phyloP scores from a whole-genome alignment of 1,140 invertebrate species.

The Mylabris phalerata region DNA sequence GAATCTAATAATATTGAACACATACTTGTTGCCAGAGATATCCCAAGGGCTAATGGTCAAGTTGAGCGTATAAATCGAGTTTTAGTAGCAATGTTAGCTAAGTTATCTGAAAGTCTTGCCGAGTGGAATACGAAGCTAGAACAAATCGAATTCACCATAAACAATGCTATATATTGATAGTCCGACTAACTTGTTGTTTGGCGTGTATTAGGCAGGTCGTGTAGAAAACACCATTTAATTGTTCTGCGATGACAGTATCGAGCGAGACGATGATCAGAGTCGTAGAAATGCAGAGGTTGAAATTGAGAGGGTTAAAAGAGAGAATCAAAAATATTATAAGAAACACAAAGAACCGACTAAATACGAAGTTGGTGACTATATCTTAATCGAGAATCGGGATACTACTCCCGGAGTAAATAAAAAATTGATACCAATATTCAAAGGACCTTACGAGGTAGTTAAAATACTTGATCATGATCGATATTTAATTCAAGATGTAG shows the following conservation, averaged over 20 bases:
- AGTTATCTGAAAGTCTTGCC: constrained; percentile 15
- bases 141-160: constrained; percentile 24
- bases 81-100: constrained; percentile 22
- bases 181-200: constrained; percentile 26
- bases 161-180: constrained; percentile 26
- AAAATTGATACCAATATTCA: constrained; percentile 29
- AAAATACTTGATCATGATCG: constrained; percentile 26
- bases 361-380: constrained; percentile 26
- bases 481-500: constrained; percentile 27
- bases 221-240: too few species aligned
- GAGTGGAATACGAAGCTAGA: constrained; percentile 24
- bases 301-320: background rate
- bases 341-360: constrained; percentile 17
- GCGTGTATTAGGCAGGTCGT: too few species aligned
- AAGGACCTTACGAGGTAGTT: constrained; percentile 25
- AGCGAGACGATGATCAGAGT: background rate
- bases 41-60: constrained; percentile 31
- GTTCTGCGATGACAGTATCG: too few species aligned
- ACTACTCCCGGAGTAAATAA: constrained; percentile 18
- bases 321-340: constrained; percentile 5
- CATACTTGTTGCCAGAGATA: constrained; percentile 24
- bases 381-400: constrained; percentile 25
- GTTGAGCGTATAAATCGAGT: constrained; percentile 25
- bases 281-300: background rate
- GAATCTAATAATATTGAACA: constrained; percentile 22